These are phyloP conservation scores for Melanitta fusca DNA, from an alignment of 2,797 vertebrate species.

Conservation along the genomic window DNA sequence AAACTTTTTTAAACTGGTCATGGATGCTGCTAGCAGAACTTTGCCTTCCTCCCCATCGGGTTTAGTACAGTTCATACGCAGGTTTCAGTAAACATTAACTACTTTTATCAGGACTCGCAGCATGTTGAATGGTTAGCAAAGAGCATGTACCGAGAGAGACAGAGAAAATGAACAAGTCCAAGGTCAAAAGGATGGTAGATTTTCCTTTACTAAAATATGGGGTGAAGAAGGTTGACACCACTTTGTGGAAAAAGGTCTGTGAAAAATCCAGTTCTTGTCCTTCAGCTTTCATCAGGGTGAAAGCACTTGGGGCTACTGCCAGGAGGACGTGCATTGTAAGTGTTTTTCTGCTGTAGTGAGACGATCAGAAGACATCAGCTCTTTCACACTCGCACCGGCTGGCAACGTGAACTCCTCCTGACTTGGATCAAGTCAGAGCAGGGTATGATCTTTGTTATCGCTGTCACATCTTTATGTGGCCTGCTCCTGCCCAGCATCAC, in stretches of 20 bases:
- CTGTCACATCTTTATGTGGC: background rate
- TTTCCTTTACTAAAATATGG: conserved; percentile 53
- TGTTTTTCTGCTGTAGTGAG: background rate
- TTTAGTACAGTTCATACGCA: conserved; percentile 83
- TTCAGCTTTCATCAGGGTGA: background rate
- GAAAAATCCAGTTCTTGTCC: background rate
- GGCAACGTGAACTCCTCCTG: background rate
- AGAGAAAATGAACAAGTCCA: conserved; percentile 83
- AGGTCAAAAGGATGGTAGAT: conserved; percentile 82
- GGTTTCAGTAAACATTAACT: conserved; percentile 90
- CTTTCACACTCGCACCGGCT: background rate
- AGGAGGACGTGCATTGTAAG: background rate
- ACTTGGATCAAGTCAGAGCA: conserved; percentile 16
- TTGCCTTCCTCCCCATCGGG: conserved; percentile 78
- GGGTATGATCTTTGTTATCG: background rate
- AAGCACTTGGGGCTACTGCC: background rate
- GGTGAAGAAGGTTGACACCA: background rate
- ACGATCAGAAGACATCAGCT: background rate
- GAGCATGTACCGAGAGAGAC: conserved; percentile 78
- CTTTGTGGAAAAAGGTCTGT: background rate
- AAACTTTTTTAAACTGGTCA: conserved; percentile 48
- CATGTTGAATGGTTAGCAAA: conserved; percentile 82
- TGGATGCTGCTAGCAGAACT: conserved; percentile 82
- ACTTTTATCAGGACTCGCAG: conserved; percentile 84
- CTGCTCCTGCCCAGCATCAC: background rate